A percentile compares a stretch with the other conserved stretches of the same genome.
Conservation (phyloP, 92 coral and sea anemone species). For the Isaurus tuberculatus region DNA sequence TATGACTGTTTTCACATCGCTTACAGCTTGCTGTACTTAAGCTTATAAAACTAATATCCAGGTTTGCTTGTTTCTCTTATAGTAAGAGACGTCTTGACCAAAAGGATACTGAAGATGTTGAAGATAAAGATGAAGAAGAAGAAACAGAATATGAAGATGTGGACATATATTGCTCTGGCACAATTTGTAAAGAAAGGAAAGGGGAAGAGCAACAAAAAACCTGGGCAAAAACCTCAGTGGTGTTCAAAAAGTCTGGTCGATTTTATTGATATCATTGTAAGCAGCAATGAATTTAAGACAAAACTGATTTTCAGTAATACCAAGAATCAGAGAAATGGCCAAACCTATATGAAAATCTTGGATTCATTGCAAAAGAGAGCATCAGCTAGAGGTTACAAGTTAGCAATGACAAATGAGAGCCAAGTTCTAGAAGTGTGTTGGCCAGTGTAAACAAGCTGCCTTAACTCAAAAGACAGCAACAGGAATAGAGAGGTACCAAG, state of each 20-base stretch:
- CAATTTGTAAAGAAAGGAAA: neutral
- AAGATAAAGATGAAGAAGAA: neutral
- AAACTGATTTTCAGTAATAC: slow-evolving; percentile 31
- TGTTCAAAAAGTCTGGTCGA: slow-evolving; percentile 53
- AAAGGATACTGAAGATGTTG: slow-evolving; percentile 19
- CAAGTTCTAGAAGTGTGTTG: slow-evolving; percentile 57
- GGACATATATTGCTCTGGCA: neutral
- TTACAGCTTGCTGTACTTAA: slow-evolving; percentile 37
- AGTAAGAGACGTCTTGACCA: neutral
- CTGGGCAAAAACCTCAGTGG: slow-evolving; percentile 46
- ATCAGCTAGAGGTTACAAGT: slow-evolving; percentile 17
- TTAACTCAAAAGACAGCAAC: slow-evolving; percentile 55
- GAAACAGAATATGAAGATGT: neutral
- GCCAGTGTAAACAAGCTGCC: slow-evolving; percentile 59
- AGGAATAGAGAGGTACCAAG: slow-evolving; percentile 60
- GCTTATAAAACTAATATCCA: slow-evolving; percentile 33
- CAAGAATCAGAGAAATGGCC: slow-evolving; percentile 52
- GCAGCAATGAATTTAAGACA: slow-evolving; percentile 33
- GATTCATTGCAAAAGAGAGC: slow-evolving; percentile 29
- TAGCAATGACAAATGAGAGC: slow-evolving; percentile 46
- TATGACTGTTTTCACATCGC: slow-evolving; percentile 39
- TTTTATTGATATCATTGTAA: slow-evolving; percentile 57
- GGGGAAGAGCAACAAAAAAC: slow-evolving; percentile 28
- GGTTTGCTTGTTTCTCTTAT: slow-evolving; percentile 30
- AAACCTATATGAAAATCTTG: slow-evolving; percentile 50